Percentiles rank a stretch among this genome's conserved stretches.
Evolutionary conservation across 2,113 vertebrate species (phyloP).

Genomic region (Mastomys natalensis): DNA sequence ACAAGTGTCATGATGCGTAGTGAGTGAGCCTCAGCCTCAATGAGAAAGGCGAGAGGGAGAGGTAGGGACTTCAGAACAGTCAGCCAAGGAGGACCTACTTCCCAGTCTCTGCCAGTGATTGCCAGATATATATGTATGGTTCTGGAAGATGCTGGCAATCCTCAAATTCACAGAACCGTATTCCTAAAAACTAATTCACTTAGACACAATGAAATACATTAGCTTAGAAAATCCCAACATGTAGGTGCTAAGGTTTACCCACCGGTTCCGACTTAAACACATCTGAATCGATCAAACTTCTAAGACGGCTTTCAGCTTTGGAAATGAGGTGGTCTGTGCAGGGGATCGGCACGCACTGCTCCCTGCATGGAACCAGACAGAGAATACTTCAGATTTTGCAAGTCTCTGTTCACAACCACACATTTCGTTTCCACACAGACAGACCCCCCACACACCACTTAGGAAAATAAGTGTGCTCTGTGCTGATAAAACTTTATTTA

Average conservation of each 20-base stretch:
- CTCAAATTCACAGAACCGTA: background rate
- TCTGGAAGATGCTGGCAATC: background rate
- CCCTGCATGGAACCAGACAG: background rate
- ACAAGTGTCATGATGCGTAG: background rate
- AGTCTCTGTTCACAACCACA: background rate
- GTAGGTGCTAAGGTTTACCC: background rate
- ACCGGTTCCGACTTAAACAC: background rate
- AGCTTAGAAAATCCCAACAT: background rate
- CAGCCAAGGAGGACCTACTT: background rate
- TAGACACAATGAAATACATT: background rate
- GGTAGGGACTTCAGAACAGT: no score
- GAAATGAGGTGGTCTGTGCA: background rate
- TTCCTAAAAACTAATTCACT: background rate
- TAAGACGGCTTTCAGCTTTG: background rate
- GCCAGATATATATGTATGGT: no score
- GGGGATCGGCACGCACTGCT: background rate
- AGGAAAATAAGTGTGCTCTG: no score
- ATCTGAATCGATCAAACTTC: background rate
- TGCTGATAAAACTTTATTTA: background rate
- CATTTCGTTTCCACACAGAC: fast-evolving
- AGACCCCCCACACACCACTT: background rate
- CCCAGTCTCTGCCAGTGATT: background rate
- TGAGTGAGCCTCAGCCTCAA: background rate
- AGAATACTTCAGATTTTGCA: background rate
- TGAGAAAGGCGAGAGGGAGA: background rate